Conservation (phyloP, 2,888 invertebrate genomes). For the Rhodophaea formosa region DNA sequence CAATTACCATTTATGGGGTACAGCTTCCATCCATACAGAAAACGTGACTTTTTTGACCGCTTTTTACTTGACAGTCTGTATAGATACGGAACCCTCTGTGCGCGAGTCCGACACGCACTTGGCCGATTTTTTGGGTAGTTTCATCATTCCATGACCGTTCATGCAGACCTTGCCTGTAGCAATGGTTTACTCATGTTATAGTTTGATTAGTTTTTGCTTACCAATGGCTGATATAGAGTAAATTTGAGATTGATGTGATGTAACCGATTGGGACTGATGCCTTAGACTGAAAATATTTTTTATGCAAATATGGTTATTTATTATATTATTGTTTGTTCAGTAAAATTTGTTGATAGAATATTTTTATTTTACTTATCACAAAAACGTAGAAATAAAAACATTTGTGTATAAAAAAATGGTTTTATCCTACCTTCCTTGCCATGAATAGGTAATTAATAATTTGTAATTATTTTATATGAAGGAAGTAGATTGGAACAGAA, state of each 20-base stretch:
- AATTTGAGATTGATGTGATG: neutral
- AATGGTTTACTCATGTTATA: too few species aligned
- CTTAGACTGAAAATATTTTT: constrained; percentile 9
- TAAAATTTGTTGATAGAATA: neutral
- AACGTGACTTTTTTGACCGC: too few species aligned
- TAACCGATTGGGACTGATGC: neutral
- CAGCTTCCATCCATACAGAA: too few species aligned
- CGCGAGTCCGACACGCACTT: too few species aligned
- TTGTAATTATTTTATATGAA: too few species aligned
- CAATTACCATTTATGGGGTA: too few species aligned
- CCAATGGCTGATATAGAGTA: neutral
- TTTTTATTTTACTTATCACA: neutral
- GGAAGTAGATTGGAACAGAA: neutral
- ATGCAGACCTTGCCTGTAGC: too few species aligned
- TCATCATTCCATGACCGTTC: too few species aligned
- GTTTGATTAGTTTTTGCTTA: too few species aligned
- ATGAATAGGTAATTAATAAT: neutral
- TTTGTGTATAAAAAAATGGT: neutral
- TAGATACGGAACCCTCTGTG: too few species aligned
- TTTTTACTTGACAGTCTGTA: too few species aligned
- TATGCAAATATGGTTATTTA: neutral
- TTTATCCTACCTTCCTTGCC: neutral
- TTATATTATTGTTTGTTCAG: neutral
- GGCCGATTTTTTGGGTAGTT: too few species aligned
- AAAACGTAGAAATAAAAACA: neutral